phyloP scores from a whole-genome alignment of 1,140 invertebrate species.

The Bombus picipes region DNA sequence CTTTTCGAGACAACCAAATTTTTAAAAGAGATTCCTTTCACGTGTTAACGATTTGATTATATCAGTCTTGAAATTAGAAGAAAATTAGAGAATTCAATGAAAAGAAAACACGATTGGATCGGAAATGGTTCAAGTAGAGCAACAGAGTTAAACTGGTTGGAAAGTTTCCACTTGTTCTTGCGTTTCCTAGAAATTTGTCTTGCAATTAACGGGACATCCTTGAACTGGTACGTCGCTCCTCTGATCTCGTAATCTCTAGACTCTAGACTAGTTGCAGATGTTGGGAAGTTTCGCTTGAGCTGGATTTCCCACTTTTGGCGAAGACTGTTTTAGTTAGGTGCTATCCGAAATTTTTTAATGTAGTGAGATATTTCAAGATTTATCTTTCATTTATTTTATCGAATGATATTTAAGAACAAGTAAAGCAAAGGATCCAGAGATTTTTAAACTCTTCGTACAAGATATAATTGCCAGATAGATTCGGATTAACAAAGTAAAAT shows the following conservation, averaged over 20 bases:
- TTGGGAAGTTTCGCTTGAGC: not conserved
- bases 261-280: not conserved
- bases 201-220: not conserved
- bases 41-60: not conserved
- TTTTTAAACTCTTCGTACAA: no score
- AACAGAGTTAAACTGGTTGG: constrained; percentile 25
- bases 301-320: not conserved
- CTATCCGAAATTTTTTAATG: no score
- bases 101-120: not conserved
- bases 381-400: not conserved
- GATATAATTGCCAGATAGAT: no score
- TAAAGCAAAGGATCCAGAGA: no score
- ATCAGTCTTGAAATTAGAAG: not conserved
- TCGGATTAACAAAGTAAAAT: no score
- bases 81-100: not conserved
- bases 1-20: no score
- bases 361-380: not conserved
- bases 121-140: not conserved
- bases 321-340: not conserved
- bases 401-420: not conserved
- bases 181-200: constrained; percentile 1
- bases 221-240: not conserved
- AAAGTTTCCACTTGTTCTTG: constrained; percentile 4
- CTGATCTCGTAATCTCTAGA: not conserved
- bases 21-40: not conserved